Evolutionary conservation across 2,888 invertebrate species (phyloP).

Genomic region (Ditula angustiorana): DNA sequence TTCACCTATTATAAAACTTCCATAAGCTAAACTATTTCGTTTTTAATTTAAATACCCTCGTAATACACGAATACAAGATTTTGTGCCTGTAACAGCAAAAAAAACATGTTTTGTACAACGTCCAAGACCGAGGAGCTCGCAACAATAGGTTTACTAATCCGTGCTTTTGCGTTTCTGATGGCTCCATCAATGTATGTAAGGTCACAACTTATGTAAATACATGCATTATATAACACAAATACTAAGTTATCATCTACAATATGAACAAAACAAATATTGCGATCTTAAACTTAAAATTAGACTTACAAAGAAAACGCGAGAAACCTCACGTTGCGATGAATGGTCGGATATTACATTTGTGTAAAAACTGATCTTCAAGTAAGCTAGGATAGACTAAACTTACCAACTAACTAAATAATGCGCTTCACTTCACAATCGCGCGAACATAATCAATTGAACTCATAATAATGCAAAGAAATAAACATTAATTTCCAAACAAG

Average conservation of each 20-base stretch:
- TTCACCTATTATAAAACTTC: constrained; percentile 50
- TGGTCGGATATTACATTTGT: constrained; percentile 51
- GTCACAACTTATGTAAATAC: constrained; percentile 62
- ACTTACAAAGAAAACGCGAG: constrained; percentile 45
- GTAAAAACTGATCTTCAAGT: constrained; percentile 32
- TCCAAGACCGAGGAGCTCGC: constrained; percentile 46
- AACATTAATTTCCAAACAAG: constrained; percentile 80
- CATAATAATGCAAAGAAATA: constrained; percentile 73
- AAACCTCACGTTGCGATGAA: constrained; percentile 74
- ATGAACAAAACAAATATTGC: constrained; percentile 39
- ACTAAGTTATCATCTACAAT: constrained; percentile 22
- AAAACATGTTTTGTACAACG: constrained; percentile 46
- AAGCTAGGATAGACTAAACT: constrained; percentile 51
- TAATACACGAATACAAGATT: not conserved
- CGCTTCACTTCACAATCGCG: constrained; percentile 56
- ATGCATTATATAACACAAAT: constrained; percentile 7
- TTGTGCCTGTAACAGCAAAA: constrained; percentile 10
- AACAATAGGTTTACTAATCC: constrained; percentile 53
- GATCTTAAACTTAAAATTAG: constrained; percentile 45
- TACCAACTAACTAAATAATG: constrained; percentile 62
- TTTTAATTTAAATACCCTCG: not conserved
- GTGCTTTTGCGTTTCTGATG: constrained; percentile 66
- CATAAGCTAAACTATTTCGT: not conserved
- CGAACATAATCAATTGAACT: constrained; percentile 59
- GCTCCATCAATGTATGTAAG: constrained; percentile 52